Conservation (phyloP, 30 jellyfish, hydroid and myxozoan genomes). For the Phacellophora camtschatica region DNA sequence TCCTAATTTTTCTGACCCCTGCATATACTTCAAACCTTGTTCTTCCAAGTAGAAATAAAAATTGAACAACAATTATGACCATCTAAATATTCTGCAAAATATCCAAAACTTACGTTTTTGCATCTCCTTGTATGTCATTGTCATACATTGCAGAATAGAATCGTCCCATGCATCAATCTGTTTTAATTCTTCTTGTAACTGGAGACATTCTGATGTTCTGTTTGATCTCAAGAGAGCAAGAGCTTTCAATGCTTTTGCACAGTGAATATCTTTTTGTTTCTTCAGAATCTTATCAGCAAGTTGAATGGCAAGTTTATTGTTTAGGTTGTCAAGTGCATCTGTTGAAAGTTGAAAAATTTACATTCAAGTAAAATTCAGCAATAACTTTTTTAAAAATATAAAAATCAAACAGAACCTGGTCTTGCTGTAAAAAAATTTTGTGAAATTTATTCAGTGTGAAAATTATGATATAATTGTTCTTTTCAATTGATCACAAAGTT, state of each 20-base stretch:
- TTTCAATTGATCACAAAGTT: no score
- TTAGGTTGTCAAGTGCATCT: constrained; percentile 96
- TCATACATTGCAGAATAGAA: constrained; percentile 93
- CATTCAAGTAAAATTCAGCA: neutral
- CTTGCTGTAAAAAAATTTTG: no score
- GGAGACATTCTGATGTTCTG: constrained; percentile 59
- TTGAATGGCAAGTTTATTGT: constrained; percentile 89
- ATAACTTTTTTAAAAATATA: neutral
- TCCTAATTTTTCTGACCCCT: no score
- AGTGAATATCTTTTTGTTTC: constrained; percentile 78
- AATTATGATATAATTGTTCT: no score
- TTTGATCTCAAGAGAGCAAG: constrained; percentile 82
- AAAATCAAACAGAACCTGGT: no score
- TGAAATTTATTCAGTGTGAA: no score
- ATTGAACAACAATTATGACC: no score
- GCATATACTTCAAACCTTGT: no score
- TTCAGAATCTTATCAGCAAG: constrained; percentile 89
- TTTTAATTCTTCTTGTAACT: constrained; percentile 67
- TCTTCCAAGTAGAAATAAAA: no score
- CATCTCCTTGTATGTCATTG: constrained; percentile 92
- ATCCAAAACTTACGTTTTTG: constrained; percentile 85
- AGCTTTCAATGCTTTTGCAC: constrained; percentile 98
- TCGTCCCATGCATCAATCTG: constrained; percentile 72
- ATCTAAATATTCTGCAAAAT: no score
- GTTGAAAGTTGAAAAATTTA: neutral